phyloP scores from a whole-genome alignment of 2,888 invertebrate genomes.

The Syritta pipiens region DNA sequence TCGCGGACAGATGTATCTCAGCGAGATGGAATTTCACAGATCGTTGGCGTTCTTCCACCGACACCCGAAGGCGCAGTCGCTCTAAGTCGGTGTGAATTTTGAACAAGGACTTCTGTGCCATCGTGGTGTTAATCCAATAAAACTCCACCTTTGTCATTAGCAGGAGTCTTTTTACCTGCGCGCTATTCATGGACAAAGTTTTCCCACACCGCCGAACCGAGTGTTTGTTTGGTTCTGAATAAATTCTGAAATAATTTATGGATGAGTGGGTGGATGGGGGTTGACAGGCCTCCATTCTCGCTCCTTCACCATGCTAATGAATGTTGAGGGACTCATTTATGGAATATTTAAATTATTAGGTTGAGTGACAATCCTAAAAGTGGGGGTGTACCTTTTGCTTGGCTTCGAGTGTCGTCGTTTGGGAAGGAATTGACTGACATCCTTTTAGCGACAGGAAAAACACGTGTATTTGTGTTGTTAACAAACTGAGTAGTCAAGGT shows the following conservation, averaged over 20 bases:
- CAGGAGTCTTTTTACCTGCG: not conserved
- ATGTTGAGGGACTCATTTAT: constrained; percentile 33
- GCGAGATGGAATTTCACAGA: constrained; percentile 33
- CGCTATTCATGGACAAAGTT: constrained; percentile 56
- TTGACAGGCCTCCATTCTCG: not conserved
- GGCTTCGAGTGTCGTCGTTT: not conserved
- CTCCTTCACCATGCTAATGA: constrained; percentile 14
- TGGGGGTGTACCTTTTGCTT: not conserved
- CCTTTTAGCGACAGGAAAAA: constrained; percentile 6
- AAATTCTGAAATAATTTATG: constrained; percentile 60
- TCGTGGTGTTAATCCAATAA: constrained; percentile 27
- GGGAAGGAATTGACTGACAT: not conserved
- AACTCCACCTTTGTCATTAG: constrained; percentile 19
- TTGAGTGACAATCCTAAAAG: constrained; percentile 26
- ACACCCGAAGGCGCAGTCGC: not conserved
- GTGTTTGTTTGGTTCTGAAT: constrained; percentile 48
- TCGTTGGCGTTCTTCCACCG: constrained; percentile 47
- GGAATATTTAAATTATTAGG: constrained; percentile 39
- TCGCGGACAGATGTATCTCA: not conserved
- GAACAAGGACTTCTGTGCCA: constrained; percentile 10
- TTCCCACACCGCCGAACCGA: constrained; percentile 9
- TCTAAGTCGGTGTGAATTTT: constrained; percentile 22
- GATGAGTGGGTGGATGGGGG: too few relatives aligned
- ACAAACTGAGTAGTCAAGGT: too few relatives aligned
- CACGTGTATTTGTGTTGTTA: too few relatives aligned